Conservation (phyloP, 1,140 invertebrate species). For the Leptestheria dahalacensis region DNA sequence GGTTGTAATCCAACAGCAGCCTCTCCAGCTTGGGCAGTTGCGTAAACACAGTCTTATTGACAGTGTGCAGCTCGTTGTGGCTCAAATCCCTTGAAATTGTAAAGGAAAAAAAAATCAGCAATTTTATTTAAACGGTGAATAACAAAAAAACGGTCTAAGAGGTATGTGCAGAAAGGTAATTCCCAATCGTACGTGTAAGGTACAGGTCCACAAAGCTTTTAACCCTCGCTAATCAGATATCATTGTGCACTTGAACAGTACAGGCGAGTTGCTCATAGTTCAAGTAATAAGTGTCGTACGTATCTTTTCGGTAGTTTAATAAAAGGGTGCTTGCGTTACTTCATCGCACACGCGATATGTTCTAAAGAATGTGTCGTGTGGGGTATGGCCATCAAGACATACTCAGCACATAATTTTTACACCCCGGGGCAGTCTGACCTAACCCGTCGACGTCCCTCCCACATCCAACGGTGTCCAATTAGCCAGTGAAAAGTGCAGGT, state of each 20-base stretch:
- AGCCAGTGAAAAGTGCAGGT: no score
- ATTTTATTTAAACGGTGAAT: no score
- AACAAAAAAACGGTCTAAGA: no score
- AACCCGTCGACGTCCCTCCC: slow-evolving; percentile 4
- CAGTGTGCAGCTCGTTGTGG: slow-evolving; percentile 52
- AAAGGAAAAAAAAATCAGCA: neutral
- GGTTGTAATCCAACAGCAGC: slow-evolving; percentile 61
- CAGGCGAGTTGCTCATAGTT: neutral
- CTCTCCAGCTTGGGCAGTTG: slow-evolving; percentile 50
- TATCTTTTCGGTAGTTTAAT: neutral
- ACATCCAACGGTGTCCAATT: no score
- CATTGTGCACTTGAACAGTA: no score
- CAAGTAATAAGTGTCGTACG: neutral
- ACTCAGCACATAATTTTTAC: slow-evolving; percentile 48
- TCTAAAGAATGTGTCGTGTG: slow-evolving; percentile 27
- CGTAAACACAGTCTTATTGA: slow-evolving; percentile 54
- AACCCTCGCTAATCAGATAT: no score
- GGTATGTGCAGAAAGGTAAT: no score
- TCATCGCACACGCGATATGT: slow-evolving; percentile 24
- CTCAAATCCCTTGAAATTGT: slow-evolving; percentile 49
- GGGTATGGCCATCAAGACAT: slow-evolving; percentile 53
- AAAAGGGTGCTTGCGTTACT: slow-evolving; percentile 45
- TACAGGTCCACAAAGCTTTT: no score
- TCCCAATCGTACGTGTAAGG: no score
- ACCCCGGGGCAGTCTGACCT: slow-evolving; percentile 21